Percentiles rank a stretch among this genome's conserved stretches.
Conservation (phyloP, 2,888 invertebrate genomes). For the Hirudinaria manillensis region DNA sequence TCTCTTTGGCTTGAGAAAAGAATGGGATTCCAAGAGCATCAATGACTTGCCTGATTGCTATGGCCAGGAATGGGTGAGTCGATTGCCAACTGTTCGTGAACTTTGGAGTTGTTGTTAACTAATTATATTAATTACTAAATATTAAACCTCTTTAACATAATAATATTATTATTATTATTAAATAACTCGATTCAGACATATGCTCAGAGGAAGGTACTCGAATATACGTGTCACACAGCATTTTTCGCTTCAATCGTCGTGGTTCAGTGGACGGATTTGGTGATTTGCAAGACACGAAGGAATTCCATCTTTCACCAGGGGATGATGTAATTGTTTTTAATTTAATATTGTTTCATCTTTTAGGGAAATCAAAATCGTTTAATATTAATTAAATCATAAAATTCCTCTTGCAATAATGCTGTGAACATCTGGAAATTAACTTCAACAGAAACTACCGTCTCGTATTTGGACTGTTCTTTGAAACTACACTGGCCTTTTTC, state of each 20-base stretch:
- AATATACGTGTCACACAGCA: slow-evolving; percentile 43
- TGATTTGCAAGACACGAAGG: slow-evolving; percentile 42
- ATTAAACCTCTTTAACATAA: neutral
- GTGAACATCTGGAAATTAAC: neutral
- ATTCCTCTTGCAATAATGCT: no score
- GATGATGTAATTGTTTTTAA: slow-evolving; percentile 38
- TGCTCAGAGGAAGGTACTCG: slow-evolving; percentile 43
- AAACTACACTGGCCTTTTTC: slow-evolving; percentile 54
- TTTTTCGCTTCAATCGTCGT: slow-evolving; percentile 44
- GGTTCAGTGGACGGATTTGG: slow-evolving; percentile 43
- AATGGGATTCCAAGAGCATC: slow-evolving; percentile 96
- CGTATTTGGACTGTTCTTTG: slow-evolving; percentile 55
- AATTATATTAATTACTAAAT: neutral
- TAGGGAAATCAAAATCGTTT: neutral
- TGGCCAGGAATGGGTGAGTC: slow-evolving; percentile 41
- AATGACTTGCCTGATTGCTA: slow-evolving; percentile 90
- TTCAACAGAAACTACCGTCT: slow-evolving; percentile 51
- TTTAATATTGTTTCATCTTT: neutral
- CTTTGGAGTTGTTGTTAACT: neutral
- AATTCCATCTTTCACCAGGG: slow-evolving; percentile 44
- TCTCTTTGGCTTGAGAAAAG: slow-evolving; percentile 88
- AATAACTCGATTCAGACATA: slow-evolving; percentile 51
- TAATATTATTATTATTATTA: neutral
- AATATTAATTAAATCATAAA: neutral
- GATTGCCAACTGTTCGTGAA: neutral